phyloP scores from a whole-genome alignment of 1,140 invertebrate species.

The Cydia splendana region DNA sequence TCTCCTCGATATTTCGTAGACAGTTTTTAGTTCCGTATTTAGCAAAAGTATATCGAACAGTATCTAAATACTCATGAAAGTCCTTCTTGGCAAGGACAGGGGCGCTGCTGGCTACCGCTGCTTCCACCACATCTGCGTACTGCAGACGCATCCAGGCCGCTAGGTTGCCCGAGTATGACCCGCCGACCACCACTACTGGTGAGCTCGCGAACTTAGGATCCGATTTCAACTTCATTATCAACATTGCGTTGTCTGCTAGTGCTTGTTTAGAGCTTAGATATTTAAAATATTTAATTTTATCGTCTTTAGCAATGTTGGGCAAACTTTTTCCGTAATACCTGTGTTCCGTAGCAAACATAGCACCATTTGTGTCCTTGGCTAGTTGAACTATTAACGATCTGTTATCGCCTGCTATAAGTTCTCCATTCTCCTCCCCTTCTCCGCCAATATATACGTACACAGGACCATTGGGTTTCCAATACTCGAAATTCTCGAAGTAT shows the following conservation, averaged over 20 bases:
- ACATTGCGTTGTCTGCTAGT: constrained; percentile 84
- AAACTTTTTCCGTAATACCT: constrained; percentile 88
- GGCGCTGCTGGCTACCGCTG: constrained; percentile 85
- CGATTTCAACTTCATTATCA: constrained; percentile 79
- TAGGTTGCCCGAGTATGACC: constrained; percentile 87
- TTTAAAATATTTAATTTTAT: constrained; percentile 78
- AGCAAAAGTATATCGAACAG: constrained; percentile 12
- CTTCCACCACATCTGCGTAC: constrained; percentile 86
- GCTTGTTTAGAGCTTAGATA: constrained; percentile 85
- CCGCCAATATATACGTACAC: constrained; percentile 83
- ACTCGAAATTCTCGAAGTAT: constrained; percentile 34
- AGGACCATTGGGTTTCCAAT: constrained; percentile 69
- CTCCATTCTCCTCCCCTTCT: constrained; percentile 44
- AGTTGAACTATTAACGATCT: constrained; percentile 42
- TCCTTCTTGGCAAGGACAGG: constrained; percentile 83
- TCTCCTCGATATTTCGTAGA: constrained; percentile 3
- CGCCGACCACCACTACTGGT: constrained; percentile 84
- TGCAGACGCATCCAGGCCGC: constrained; percentile 86
- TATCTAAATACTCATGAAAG: constrained; percentile 64
- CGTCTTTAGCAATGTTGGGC: constrained; percentile 80
- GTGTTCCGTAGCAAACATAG: constrained; percentile 82
- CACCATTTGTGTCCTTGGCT: constrained; percentile 54
- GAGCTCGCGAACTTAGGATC: constrained; percentile 51
- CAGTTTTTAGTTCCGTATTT: constrained; percentile 29
- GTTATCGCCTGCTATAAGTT: constrained; percentile 37